Base-by-base conservation (phyloP, 2,888 invertebrate genomes). In the Creontiades dilutus region DNA sequence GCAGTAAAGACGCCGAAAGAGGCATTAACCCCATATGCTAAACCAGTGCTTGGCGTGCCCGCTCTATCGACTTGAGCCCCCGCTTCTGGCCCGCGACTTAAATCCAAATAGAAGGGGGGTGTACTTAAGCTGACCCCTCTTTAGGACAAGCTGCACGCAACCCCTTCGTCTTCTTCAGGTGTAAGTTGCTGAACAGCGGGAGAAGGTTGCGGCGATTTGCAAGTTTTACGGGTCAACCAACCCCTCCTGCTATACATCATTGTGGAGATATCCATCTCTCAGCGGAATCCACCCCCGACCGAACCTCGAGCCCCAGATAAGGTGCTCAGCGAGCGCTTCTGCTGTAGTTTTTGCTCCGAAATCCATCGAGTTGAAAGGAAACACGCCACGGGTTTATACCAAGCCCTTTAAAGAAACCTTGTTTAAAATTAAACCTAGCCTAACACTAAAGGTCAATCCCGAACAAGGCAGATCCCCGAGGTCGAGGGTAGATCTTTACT, bases 1-100 rank as follows among this genome's bases (percentile, higher is more conserved):
- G 75, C 68, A 16, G 47, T 28, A 61, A 86, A 86, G 61, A 19
- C 28, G 57, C 57, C 7, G 52, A 68, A 68, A n/a, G 86, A 75
- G 86, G 86, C 86, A 86, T 86, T 86, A 86, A 86, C 86, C 86
- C 86, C 68, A 23, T 86, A 86, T 86, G 86, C 86, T 86, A 75
- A 86, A 86, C 86, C 37, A 46, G 85, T 19, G 75, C 48, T 75
- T 86, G 48, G 86, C 86, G 86, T 86, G 86, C 86, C 27, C 75
- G 52, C 48, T 52, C 19, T 82, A 82, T 82, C 82, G 82, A 82
- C 82, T 82, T 12, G 3, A 47, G 19, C 23, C 27, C 37, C 80
- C 80, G 5, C 46, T 37, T 28, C 13, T 1, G 37, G 46, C 28
- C n/a, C 14, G 11, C 12, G 27, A 52, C 5, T 52, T 9, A 23